Evolutionary conservation across 2,888 invertebrate species (phyloP).

Genomic region (Drosophila subsilvestris): DNA sequence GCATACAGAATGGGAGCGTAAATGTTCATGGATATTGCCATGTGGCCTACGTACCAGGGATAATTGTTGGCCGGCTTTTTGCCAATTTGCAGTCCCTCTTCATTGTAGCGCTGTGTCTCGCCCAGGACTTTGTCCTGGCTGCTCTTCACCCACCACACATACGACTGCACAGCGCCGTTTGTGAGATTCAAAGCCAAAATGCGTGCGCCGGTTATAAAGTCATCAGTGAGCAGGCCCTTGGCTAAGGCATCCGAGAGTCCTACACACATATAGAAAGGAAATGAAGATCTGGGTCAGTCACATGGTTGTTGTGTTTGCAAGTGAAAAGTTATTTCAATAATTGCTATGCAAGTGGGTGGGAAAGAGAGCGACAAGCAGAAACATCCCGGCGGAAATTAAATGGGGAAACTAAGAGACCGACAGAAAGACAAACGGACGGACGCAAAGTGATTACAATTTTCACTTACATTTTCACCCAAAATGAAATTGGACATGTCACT

Average conservation of each 20-base stretch:
- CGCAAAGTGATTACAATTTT: conserved; percentile 30
- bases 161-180: conserved; percentile 86
- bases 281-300: conserved; percentile 1
- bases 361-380: too few species aligned
- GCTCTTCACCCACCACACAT: conserved; percentile 86
- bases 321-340: conserved; percentile 32
- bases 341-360: conserved; percentile 1
- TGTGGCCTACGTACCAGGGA: conserved; percentile 87
- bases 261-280: conserved; percentile 71
- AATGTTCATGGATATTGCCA: neutral
- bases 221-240: conserved; percentile 88
- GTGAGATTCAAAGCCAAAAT: conserved; percentile 87
- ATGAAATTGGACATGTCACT: conserved; percentile 29
- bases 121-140: conserved; percentile 76
- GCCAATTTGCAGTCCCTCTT: conserved; percentile 85
- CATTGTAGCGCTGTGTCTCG: conserved; percentile 86
- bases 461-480: conserved; percentile 2
- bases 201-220: conserved; percentile 86
- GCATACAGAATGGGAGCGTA: neutral
- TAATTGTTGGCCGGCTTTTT: conserved; percentile 88
- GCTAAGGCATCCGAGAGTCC: conserved; percentile 90
- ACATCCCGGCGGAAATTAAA: conserved; percentile 53
- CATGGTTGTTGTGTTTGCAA: neutral
- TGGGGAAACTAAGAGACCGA: conserved; percentile 14
- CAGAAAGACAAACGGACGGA: neutral